Percentiles rank a stretch among this genome's conserved stretches.
Conservation (phyloP, 2,888 invertebrate species). For the Hydrotaea cyrtoneurina region DNA sequence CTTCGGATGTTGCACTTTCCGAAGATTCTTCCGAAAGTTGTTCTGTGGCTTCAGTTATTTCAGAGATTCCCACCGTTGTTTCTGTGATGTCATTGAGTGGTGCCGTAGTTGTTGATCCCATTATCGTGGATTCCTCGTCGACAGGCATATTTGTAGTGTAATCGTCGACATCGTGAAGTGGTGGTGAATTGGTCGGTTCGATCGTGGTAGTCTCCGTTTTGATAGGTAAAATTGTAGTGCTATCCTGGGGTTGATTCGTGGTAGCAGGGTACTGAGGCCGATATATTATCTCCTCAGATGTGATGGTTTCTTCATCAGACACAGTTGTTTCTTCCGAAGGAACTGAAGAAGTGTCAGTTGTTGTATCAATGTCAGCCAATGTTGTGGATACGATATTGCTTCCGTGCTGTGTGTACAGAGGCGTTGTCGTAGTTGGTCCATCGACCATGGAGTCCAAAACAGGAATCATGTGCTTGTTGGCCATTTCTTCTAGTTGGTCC, state of each 20-base stretch:
- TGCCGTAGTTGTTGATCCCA: background rate
- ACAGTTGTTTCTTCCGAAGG: constrained; percentile 64
- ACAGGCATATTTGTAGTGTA: background rate
- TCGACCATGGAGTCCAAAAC: background rate
- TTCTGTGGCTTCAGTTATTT: constrained; percentile 31
- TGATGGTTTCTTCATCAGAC: constrained; percentile 68
- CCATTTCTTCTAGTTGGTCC: constrained; percentile 67
- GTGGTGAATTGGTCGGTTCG: background rate
- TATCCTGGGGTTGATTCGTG: constrained; percentile 60
- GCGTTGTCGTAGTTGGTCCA: constrained; percentile 60
- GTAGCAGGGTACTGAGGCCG: constrained; percentile 71
- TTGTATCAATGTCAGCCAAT: constrained; percentile 68
- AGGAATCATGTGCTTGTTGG: constrained; percentile 69
- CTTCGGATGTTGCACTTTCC: background rate
- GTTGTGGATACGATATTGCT: constrained; percentile 72
- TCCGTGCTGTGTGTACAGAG: constrained; percentile 68
- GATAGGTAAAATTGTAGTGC: constrained; percentile 14
- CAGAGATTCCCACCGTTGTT: background rate
- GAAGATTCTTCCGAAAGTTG: constrained; percentile 74
- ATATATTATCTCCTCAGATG: constrained; percentile 72
- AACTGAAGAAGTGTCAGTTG: constrained; percentile 61
- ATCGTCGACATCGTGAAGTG: background rate
- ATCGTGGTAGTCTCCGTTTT: background rate
- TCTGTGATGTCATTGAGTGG: constrained; percentile 8
- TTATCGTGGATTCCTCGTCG: background rate